Evolutionary conservation across 1,140 invertebrate genomes (phyloP), one percentile per base, ranked within the genome.

Genomic region (Drosophila simulans): DNA sequence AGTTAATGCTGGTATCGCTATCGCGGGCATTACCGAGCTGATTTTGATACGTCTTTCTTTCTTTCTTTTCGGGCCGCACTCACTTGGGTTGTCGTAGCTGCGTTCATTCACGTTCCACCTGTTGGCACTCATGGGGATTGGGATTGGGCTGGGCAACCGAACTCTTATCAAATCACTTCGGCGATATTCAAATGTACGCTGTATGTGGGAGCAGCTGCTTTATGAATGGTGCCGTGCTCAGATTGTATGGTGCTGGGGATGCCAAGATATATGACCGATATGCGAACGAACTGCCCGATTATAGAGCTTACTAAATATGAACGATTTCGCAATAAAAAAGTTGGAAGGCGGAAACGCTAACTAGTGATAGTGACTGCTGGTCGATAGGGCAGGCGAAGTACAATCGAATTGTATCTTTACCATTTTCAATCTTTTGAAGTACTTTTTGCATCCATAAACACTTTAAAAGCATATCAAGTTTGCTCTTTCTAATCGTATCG

Each of bases 51-150:
- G 22, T 13, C 43, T 62, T 65, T 42, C 57, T 62, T 65, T 42
- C 57, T 48, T 43, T 46, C 56, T 52, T 43, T 49, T 42, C 34
- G 68, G 53, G 60, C 22, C 51, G 43, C 13, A 25, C 52, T 59
- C 37, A 40, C 49, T 57, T 62, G 35, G 17, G 35, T 58, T 57
- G 51, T 63, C 60, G 55, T 71, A 77, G 82, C 77, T 86, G 81
- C 82, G 51, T 85, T 85, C 81, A 86, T 85, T 85, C 82, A 85
- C 81, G 81, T 86, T 86, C 78, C 77, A 82, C 82, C 73, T 63
- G 82, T 58, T 68, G 62, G 17, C 25, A 42, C 31, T 79, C 79
- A 70, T 79, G 2, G 20, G 20, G 20, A 22, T 22, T 22, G 20
- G 20, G 20, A 22, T 22, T 22, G 20, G 20, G 20, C 20, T 22